Percentiles rank a stretch among this genome's conserved stretches.
Conservation (phyloP, 1,140 invertebrate species). For the Armadillidium nasatum region DNA sequence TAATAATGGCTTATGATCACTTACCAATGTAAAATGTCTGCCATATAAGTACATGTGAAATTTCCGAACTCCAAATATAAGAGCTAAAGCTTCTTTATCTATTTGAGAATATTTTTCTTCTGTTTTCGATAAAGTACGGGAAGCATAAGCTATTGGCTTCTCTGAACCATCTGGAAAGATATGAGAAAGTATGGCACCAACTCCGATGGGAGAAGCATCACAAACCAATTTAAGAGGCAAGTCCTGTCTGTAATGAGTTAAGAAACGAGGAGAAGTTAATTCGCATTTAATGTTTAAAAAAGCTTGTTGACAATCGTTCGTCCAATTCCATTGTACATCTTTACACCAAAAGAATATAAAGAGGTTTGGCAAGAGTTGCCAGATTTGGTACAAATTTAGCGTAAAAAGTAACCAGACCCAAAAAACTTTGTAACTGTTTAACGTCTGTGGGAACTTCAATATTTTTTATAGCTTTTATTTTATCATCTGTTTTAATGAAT, state of each 20-base stretch:
- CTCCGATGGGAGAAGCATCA: slow-evolving; percentile 53
- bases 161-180: slow-evolving; percentile 47
- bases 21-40: slow-evolving; percentile 49
- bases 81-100: slow-evolving; percentile 57
- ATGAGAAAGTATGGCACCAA: slow-evolving; percentile 54
- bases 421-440: neutral
- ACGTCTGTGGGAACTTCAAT: neutral
- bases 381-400: neutral
- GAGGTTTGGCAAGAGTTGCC: neutral
- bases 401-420: neutral
- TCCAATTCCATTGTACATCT: neutral
- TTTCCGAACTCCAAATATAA: slow-evolving; percentile 51
- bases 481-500: neutral
- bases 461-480: neutral
- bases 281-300: slow-evolving; percentile 47
- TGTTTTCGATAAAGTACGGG: slow-evolving; percentile 48
- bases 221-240: slow-evolving; percentile 50
- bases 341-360: neutral
- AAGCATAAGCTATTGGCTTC: slow-evolving; percentile 52
- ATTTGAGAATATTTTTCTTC: slow-evolving; percentile 55
- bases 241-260: slow-evolving; percentile 50
- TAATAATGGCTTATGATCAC: slow-evolving; percentile 54
- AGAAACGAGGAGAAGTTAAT: slow-evolving; percentile 45
- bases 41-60: slow-evolving; percentile 56
- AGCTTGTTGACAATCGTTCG: slow-evolving; percentile 33